A percentile compares a stretch with the other conserved stretches of the same genome.
phyloP scores from a whole-genome alignment of 2,113 vertebrate species.

The Bostrychus sinensis region DNA sequence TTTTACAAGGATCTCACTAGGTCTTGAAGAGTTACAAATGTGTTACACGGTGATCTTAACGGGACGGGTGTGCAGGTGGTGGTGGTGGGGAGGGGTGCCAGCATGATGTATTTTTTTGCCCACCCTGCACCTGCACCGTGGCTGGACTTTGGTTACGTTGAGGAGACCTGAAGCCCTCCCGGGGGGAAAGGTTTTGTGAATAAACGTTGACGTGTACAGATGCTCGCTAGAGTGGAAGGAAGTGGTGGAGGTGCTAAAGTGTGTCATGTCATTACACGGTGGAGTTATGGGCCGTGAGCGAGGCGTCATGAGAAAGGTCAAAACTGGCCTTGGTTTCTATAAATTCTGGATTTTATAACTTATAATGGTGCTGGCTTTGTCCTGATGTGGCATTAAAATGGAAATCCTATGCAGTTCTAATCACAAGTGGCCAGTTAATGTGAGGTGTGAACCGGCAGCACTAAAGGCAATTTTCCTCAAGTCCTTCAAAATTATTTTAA shows the following conservation, averaged over 20 bases:
- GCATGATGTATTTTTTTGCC: background rate
- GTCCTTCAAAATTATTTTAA: too few relatives aligned
- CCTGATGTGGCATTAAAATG: background rate
- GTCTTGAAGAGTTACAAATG: slow-evolving; percentile 48
- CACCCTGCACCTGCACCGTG: slow-evolving; percentile 40
- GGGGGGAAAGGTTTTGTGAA: slow-evolving; percentile 37
- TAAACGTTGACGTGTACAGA: slow-evolving; percentile 14
- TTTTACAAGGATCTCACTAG: slow-evolving; percentile 7
- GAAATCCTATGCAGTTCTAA: background rate
- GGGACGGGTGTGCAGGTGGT: slow-evolving; percentile 19
- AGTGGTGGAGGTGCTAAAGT: slow-evolving; percentile 26
- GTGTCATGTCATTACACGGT: slow-evolving; percentile 40
- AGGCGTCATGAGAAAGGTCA: slow-evolving; percentile 33
- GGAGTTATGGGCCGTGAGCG: slow-evolving; percentile 21
- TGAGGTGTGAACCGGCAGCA: slow-evolving; percentile 2
- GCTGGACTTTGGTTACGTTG: slow-evolving; percentile 12
- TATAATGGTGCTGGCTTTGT: background rate
- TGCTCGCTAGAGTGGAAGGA: slow-evolving; percentile 13
- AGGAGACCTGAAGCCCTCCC: slow-evolving; percentile 15
- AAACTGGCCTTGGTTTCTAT: background rate
- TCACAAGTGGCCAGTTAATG: background rate
- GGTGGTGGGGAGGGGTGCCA: background rate
- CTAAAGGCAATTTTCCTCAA: too few relatives aligned
- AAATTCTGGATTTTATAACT: background rate
- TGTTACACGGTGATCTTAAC: slow-evolving; percentile 21